These are phyloP conservation scores for Galagoides demidoff DNA, from an alignment of 2,797 vertebrate species.

Conservation along the genomic window DNA sequence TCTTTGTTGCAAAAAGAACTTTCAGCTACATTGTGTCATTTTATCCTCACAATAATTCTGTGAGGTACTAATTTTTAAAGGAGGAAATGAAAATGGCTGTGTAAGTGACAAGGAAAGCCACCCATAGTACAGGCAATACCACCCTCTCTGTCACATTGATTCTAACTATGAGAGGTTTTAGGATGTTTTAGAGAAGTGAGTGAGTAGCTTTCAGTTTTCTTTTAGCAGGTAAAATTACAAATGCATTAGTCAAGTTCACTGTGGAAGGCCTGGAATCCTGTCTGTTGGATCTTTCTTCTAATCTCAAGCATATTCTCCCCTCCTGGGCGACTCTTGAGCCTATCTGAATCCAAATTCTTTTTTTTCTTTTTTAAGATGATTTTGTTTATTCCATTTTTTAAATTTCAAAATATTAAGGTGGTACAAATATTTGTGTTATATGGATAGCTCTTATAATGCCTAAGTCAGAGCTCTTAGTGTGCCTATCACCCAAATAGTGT, in stretches of 20 bases:
- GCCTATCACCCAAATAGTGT: no score
- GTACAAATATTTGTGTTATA: no score
- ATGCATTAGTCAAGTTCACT: background rate
- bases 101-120: background rate
- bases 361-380: no score
- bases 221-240: background rate
- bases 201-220: background rate
- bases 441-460: no score
- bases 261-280: background rate
- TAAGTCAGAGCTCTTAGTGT: no score
- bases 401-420: no score
- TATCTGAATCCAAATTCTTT: background rate
- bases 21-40: background rate
- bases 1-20: background rate
- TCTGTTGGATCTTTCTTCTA: background rate
- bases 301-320: background rate
- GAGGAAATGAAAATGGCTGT: background rate
- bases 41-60: background rate
- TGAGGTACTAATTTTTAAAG: background rate
- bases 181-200: background rate
- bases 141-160: background rate
- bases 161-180: background rate
- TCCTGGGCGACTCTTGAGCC: background rate
- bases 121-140: background rate
- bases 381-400: no score